These are phyloP conservation scores for Parazoanthus atlanticus DNA, from an alignment of 92 coral and sea anemone species.

Conservation along the genomic window DNA sequence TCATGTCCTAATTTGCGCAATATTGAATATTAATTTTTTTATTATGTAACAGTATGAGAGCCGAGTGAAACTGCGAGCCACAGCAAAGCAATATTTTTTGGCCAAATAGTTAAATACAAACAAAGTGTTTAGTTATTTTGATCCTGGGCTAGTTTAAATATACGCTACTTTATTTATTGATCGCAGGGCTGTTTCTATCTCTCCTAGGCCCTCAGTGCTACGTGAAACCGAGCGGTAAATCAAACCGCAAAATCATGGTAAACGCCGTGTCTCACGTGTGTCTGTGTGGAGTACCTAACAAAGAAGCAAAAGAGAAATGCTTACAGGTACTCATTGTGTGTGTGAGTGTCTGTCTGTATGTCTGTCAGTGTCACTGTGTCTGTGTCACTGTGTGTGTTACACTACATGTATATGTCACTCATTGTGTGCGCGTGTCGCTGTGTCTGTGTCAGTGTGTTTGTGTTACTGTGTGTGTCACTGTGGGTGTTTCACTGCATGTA, in stretches of 20 bases:
- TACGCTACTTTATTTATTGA: not conserved
- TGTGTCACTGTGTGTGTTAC: not conserved
- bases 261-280: slow-evolving; percentile 92
- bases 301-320: slow-evolving; percentile 91
- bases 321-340: slow-evolving; percentile 69
- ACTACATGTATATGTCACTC: not conserved
- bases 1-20: no score
- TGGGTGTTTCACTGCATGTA: no score
- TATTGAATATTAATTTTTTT: no score
- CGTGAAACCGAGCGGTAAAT: slow-evolving; percentile 95
- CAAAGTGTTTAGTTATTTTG: no score
- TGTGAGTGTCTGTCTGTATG: not conserved
- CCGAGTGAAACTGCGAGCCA: no score
- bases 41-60: no score
- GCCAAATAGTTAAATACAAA: no score
- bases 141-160: not conserved
- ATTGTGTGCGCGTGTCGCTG: no score
- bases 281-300: slow-evolving; percentile 93
- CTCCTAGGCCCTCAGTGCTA: slow-evolving; percentile 88
- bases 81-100: no score
- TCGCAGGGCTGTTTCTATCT: not conserved
- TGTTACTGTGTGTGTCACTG: not conserved
- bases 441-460: not conserved
- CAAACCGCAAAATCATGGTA: slow-evolving; percentile 84
- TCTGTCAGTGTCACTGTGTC: not conserved